Evolutionary conservation across 2,113 vertebrate genomes (phyloP).

Genomic region (Laticauda laticaudata): DNA sequence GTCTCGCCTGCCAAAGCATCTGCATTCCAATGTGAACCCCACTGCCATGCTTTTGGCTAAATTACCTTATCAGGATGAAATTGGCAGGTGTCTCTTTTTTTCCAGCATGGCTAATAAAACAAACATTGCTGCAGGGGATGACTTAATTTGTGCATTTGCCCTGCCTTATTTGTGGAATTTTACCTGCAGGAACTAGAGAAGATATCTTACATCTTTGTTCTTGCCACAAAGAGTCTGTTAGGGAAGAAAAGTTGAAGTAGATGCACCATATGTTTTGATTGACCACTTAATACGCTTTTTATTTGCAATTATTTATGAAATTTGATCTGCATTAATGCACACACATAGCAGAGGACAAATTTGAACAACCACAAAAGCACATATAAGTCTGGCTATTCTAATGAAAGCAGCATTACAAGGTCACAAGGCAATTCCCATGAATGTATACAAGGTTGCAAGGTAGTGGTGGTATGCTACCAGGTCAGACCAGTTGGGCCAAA

Average conservation of each 20-base stretch:
- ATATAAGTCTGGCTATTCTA: neutral
- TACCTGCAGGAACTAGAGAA: neutral
- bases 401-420: neutral
- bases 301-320: neutral
- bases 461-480: too few relatives aligned
- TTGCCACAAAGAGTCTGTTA: neutral
- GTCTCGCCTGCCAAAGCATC: neutral
- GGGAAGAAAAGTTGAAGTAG: neutral
- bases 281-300: neutral
- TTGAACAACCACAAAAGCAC: neutral
- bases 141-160: neutral
- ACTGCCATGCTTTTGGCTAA: neutral
- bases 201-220: neutral
- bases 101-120: neutral
- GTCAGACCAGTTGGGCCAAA: too few relatives aligned
- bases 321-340: neutral
- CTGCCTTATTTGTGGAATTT: neutral
- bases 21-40: neutral
- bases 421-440: neutral
- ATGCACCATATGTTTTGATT: neutral
- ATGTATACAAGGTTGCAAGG: neutral
- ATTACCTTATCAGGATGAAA: neutral
- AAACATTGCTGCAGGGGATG: neutral
- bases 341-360: neutral
- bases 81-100: neutral